Percentiles rank a stretch among this genome's conserved stretches.
phyloP scores from a whole-genome alignment of 1,140 invertebrate species.

The Coenobita brevimanus region DNA sequence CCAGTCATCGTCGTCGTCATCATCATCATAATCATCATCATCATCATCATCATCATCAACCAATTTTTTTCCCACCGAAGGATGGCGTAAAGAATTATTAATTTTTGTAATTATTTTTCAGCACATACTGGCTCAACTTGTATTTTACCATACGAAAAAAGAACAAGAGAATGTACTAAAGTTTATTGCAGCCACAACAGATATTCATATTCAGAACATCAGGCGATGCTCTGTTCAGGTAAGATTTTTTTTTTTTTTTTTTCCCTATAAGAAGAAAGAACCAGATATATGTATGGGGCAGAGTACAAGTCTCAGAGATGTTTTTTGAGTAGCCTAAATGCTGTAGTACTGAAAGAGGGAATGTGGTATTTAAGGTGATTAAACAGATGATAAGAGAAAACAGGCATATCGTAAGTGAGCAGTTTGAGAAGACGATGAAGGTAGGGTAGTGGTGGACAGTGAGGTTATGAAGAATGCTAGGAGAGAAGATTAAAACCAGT shows the following conservation, averaged over 20 bases:
- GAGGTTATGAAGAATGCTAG: no score
- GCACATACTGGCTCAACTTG: slow-evolving; percentile 61
- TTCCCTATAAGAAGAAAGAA: not conserved
- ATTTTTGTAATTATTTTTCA: slow-evolving; percentile 16
- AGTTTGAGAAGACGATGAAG: no score
- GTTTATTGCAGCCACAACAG: slow-evolving; percentile 58
- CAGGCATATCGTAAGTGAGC: no score
- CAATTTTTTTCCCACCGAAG: not conserved
- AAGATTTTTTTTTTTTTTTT: not conserved
- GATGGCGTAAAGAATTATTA: not conserved
- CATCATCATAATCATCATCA: no score
- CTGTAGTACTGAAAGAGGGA: no score
- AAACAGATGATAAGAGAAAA: no score
- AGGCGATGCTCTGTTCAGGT: slow-evolving; percentile 65
- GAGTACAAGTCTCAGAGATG: not conserved
- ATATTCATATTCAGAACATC: slow-evolving; percentile 59
- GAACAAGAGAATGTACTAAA: slow-evolving; percentile 48
- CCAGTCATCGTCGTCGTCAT: no score
- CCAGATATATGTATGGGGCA: not conserved
- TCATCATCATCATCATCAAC: not conserved
- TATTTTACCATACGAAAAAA: slow-evolving; percentile 49
- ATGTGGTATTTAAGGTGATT: no score
- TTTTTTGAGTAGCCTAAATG: no score
- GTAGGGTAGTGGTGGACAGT: no score
- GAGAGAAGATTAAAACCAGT: no score